These are phyloP conservation scores for Sarcophaga subvicina DNA, from an alignment of 2,888 invertebrate genomes.

Conservation along the genomic window DNA sequence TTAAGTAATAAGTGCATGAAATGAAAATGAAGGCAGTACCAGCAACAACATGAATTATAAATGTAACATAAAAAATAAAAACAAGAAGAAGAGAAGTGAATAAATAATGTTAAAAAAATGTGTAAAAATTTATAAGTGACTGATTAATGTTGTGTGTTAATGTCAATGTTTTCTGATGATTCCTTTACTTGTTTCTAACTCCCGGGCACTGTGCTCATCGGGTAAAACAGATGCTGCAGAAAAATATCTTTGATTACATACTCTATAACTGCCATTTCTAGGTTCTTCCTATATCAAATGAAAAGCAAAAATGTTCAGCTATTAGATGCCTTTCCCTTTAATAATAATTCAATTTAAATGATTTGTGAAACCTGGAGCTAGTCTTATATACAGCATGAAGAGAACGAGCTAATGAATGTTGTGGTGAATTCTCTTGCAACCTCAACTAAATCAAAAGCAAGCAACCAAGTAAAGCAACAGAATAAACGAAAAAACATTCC, in stretches of 20 bases:
- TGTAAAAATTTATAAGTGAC: conserved; percentile 35
- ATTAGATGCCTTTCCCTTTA: conserved; percentile 37
- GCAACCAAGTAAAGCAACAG: conserved; percentile 17
- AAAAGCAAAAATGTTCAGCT: not conserved
- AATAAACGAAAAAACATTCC: not conserved
- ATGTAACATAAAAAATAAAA: not conserved
- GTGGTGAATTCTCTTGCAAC: not conserved
- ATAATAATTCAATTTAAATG: conserved; percentile 54
- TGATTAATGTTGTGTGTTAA: conserved; percentile 26
- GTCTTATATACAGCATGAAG: conserved; percentile 30
- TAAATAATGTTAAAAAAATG: too few species aligned
- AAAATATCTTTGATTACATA: not conserved
- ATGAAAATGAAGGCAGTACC: not conserved
- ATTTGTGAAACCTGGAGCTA: conserved; percentile 49
- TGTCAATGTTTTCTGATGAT: not conserved
- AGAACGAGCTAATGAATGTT: conserved; percentile 31
- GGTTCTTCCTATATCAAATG: not conserved
- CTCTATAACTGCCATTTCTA: not conserved
- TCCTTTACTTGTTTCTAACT: not conserved
- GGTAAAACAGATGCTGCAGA: not conserved
- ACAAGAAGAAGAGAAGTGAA: not conserved
- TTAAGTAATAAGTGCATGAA: conserved; percentile 41
- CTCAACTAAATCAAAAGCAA: not conserved
- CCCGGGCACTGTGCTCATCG: not conserved
- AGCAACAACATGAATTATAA: too few species aligned